Evolutionary conservation across 2,797 vertebrate genomes (phyloP), one percentile per base, ranked within the genome.

Genomic region (Channa striata): DNA sequence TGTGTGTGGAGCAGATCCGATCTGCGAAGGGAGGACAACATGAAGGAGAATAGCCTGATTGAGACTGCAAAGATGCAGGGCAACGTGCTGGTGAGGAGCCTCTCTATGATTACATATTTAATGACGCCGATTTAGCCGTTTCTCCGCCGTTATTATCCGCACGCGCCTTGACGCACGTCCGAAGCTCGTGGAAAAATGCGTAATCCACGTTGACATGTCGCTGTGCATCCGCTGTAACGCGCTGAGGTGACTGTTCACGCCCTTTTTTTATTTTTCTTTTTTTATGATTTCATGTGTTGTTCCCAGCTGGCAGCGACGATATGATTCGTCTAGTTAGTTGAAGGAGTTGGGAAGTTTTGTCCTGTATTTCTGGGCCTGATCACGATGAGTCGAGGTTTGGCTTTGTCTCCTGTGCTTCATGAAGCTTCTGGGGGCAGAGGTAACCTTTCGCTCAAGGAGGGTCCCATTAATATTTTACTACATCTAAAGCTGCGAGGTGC

Each of bases 21-120:
- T 30, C 48, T 6, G 49, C 44, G 40, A 36, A 65, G 86, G 75
- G 33, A 65, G 85, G 74, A 87, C 12, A 33, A 4, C 25, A 99
- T 98, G 97, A 98, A 96, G 94, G 97, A 99, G 74, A 97, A 96
- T 91, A 95, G 90, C 58, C 96, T 99, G 87, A 98, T 99, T 21
- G 97, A 99, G 91, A 98, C 97, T 0, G 97, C 95, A 0, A 98
- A 98, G 80, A 99, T 99, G 97, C 97, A 99, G 87, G 97, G 97
- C 8, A 97, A 99, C 87, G 53, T 95, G 3, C 1, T 95, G 94
- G 94, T 95, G 87, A 95, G 92, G 17, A 0, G 59, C 63, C 11
- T 72, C 49, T 56, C 33, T 8, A 36, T 63, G 48, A 40, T 8
- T 7, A 59, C 33, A 5, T 9, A 12, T 37, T 59, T 51, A 49